phyloP scores from a whole-genome alignment of 1,140 invertebrate species.

The Drosophila watanabei region DNA sequence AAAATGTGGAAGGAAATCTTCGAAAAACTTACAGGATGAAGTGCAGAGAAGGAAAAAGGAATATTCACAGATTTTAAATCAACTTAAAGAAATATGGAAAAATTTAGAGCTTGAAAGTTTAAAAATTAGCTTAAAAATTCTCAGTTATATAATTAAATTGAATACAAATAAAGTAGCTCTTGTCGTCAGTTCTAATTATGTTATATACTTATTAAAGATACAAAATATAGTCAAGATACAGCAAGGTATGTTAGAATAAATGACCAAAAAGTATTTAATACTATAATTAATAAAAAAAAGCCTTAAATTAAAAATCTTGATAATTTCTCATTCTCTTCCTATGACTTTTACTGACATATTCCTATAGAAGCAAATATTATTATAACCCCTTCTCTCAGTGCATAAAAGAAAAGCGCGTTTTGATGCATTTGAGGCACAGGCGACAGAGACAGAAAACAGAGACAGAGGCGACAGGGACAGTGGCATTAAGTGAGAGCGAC shows the following conservation, averaged over 20 bases:
- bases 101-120: background rate
- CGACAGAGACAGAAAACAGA: slow-evolving; percentile 39
- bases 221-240: background rate
- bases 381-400: background rate
- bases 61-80: background rate
- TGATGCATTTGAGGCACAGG: slow-evolving; percentile 78
- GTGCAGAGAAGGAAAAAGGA: background rate
- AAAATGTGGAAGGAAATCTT: background rate
- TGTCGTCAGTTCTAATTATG: background rate
- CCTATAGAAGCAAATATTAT: background rate
- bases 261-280: background rate
- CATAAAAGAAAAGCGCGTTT: slow-evolving; percentile 67
- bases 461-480: slow-evolving; percentile 1
- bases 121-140: background rate
- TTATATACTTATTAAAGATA: background rate
- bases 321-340: background rate
- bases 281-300: background rate
- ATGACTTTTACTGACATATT: background rate
- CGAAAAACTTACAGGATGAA: background rate
- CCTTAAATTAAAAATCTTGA: background rate
- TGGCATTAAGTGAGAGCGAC: slow-evolving; percentile 1
- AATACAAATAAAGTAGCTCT: background rate
- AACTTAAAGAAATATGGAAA: background rate
- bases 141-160: background rate
- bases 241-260: background rate